A percentile compares a stretch with the other conserved stretches of the same genome.
phyloP scores from a whole-genome alignment of 2,113 vertebrate species.

The Salvelinus sp. region DNA sequence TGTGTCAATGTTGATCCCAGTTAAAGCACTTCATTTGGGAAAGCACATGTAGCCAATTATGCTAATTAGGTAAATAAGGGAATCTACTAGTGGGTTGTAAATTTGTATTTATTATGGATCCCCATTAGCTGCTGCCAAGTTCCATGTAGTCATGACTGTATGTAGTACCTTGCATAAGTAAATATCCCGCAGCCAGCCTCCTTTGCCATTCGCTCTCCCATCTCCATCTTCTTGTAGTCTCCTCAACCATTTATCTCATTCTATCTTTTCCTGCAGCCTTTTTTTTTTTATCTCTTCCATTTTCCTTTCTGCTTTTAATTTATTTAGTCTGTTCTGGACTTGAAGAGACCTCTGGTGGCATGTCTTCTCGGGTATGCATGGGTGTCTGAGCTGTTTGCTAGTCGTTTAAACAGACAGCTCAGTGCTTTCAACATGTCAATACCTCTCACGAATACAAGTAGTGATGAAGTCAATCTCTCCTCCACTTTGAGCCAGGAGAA shows the following conservation, averaged over 20 bases:
- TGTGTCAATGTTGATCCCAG: background rate
- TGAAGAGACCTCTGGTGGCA: too few relatives aligned
- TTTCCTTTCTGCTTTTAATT: background rate
- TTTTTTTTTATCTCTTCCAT: background rate
- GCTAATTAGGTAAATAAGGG: background rate
- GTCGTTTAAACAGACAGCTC: too few relatives aligned
- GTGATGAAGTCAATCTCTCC: too few relatives aligned
- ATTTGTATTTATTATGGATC: too few relatives aligned
- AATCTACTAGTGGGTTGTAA: background rate
- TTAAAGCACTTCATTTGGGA: background rate
- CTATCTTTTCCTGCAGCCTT: background rate
- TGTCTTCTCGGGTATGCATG: too few relatives aligned
- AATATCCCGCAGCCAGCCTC: constrained; percentile 67
- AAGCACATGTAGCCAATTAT: background rate
- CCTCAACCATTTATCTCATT: constrained; percentile 29
- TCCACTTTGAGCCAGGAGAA: too few relatives aligned
- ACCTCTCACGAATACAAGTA: too few relatives aligned
- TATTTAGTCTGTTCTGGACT: too few relatives aligned
- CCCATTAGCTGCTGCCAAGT: too few relatives aligned
- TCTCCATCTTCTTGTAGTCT: constrained; percentile 23
- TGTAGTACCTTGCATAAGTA: constrained; percentile 77
- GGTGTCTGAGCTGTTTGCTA: too few relatives aligned
- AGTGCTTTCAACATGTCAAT: too few relatives aligned
- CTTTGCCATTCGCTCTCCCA: constrained; percentile 62
- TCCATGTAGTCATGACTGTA: too few relatives aligned